A percentile compares a stretch with the other conserved stretches of the same genome.
Evolutionary conservation across 2,797 vertebrate genomes (phyloP).

Genomic region (Mormyrus hasselquistii): DNA sequence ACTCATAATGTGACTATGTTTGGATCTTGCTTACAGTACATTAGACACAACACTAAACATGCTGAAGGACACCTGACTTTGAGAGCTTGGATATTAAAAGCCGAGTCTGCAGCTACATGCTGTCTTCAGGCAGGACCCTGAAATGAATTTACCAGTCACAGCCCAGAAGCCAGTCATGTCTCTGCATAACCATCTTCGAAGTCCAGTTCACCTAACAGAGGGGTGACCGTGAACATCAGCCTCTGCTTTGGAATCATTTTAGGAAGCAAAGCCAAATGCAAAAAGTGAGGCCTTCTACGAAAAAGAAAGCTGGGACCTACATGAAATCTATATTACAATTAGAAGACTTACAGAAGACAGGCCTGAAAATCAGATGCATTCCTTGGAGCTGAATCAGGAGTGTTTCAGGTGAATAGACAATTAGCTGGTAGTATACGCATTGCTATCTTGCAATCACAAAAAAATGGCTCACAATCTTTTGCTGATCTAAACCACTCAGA

Average conservation of each 20-base stretch:
- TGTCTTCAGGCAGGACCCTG: conserved; percentile 40
- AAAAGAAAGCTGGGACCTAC: background rate
- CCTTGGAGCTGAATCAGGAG: background rate
- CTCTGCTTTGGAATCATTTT: background rate
- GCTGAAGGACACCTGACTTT: conserved; percentile 54
- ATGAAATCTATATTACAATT: background rate
- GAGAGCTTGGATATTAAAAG: conserved; percentile 58
- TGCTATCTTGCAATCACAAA: background rate
- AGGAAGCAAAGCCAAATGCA: background rate
- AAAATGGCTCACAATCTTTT: background rate
- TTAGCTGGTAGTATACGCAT: background rate
- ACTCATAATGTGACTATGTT: conserved; percentile 11
- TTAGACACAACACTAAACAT: conserved; percentile 58
- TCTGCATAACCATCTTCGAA: background rate
- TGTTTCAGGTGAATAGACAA: background rate
- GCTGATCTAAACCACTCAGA: background rate
- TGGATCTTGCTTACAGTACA: conserved; percentile 53
- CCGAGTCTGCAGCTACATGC: conserved; percentile 39
- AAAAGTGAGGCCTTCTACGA: background rate
- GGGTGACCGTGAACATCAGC: background rate
- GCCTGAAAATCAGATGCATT: background rate
- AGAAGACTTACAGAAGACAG: background rate
- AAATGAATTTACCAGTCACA: conserved; percentile 32
- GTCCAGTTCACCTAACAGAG: conserved; percentile 4
- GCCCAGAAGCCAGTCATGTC: conserved; percentile 16